phyloP scores from a whole-genome alignment of 2,113 vertebrate species.

The Gallinago undulata region DNA sequence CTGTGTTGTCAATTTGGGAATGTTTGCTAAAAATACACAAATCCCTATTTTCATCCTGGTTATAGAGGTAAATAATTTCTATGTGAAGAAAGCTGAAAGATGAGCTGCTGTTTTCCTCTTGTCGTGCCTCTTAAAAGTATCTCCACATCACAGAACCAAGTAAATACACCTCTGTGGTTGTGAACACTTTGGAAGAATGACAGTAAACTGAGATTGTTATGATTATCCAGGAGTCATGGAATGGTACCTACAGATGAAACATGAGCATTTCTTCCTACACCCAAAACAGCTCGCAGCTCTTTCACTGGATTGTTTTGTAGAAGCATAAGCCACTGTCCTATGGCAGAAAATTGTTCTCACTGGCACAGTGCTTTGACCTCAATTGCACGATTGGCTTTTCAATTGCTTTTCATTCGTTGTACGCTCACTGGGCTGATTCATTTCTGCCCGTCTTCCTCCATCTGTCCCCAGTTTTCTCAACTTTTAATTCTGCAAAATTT shows the following conservation, averaged over 20 bases:
- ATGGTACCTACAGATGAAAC: not conserved
- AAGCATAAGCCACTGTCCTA: accelerated
- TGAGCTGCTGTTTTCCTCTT: not conserved
- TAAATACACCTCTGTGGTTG: not conserved
- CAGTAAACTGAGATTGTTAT: not conserved
- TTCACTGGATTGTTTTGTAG: not conserved
- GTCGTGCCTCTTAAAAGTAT: not conserved
- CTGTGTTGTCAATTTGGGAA: not conserved
- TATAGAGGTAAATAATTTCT: not conserved
- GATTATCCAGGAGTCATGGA: not conserved
- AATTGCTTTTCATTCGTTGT: not conserved
- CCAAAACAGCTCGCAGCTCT: not conserved
- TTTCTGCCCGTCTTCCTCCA: not conserved
- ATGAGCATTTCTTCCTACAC: not conserved
- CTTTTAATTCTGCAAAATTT: not conserved
- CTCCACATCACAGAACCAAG: not conserved
- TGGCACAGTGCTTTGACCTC: not conserved
- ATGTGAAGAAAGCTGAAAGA: not conserved
- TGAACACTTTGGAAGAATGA: not conserved
- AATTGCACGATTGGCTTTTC: not conserved
- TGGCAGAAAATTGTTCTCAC: not conserved
- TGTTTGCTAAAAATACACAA: not conserved
- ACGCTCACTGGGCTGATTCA: not conserved
- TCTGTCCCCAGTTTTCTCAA: not conserved
- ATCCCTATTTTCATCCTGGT: not conserved